phyloP scores from a whole-genome alignment of 2,797 vertebrate species.

The Scyliorhinus canicula region DNA sequence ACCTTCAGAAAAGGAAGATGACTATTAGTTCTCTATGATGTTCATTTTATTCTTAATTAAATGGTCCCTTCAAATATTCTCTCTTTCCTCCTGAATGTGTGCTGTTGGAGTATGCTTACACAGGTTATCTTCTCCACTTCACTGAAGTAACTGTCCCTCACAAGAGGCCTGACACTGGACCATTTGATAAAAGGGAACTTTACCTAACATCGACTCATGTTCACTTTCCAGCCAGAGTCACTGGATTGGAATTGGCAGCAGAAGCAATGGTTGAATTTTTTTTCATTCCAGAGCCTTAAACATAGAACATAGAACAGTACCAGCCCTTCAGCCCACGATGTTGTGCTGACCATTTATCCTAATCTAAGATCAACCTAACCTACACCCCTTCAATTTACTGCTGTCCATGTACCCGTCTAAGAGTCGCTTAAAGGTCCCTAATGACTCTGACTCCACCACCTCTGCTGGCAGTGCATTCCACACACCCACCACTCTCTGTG shows the following conservation, averaged over 20 bases:
- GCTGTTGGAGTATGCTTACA: background rate
- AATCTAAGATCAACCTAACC: too few species aligned
- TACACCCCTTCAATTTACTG: too few species aligned
- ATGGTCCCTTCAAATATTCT: background rate
- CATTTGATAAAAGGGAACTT: background rate
- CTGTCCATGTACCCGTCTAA: too few species aligned
- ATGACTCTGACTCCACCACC: too few species aligned
- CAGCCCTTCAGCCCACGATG: too few species aligned
- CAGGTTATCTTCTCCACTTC: background rate
- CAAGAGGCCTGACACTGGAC: background rate
- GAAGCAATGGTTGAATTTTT: background rate
- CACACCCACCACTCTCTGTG: too few species aligned
- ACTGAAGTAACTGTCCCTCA: background rate
- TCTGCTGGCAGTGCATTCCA: too few species aligned
- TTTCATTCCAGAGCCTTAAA: background rate
- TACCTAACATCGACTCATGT: background rate
- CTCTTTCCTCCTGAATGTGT: background rate
- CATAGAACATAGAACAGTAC: too few species aligned
- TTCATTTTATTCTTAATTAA: background rate
- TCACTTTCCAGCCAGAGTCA: background rate
- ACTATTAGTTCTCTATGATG: background rate
- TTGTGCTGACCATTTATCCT: too few species aligned
- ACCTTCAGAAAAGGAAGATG: conserved; percentile 64
- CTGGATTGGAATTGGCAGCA: background rate
- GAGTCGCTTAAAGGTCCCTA: too few species aligned